A percentile compares a stretch with the other conserved stretches of the same genome.
Evolutionary conservation across 2,113 vertebrate genomes (phyloP).

Genomic region (Atrichornis clamosus): DNA sequence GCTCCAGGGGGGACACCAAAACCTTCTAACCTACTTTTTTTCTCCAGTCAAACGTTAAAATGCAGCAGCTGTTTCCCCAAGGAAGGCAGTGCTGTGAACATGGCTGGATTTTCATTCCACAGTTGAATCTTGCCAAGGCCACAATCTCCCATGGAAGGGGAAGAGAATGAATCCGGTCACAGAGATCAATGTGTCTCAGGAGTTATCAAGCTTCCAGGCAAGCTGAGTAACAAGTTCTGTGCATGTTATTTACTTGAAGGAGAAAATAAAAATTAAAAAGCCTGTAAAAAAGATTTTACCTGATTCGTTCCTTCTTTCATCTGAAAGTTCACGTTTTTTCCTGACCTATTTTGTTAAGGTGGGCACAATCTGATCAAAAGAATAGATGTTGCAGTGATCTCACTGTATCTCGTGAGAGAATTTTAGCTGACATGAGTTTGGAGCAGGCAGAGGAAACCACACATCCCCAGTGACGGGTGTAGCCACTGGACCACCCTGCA

Average conservation of each 20-base stretch:
- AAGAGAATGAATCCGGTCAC: background rate
- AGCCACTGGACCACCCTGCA: background rate
- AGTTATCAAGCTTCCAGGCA: background rate
- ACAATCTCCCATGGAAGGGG: background rate
- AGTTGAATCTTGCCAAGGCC: background rate
- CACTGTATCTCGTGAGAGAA: fast-evolving
- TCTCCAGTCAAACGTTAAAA: conserved; percentile 14
- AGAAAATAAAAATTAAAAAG: background rate
- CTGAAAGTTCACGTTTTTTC: background rate
- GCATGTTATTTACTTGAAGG: background rate
- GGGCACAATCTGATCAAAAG: background rate
- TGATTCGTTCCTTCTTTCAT: background rate
- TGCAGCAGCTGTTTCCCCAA: background rate
- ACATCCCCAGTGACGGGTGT: background rate
- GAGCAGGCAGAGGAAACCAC: background rate
- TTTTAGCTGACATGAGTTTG: background rate
- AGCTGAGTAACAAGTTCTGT: background rate
- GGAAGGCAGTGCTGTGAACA: background rate
- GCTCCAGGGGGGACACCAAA: conserved; percentile 1
- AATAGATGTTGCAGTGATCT: background rate
- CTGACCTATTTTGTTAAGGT: background rate
- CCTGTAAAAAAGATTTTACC: background rate
- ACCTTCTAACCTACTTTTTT: conserved; percentile 43
- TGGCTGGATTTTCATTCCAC: background rate
- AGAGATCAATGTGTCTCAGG: background rate